Evolutionary conservation across 2,888 invertebrate genomes (phyloP), one percentile per base, ranked within the genome.

Genomic region (Microctonus aethiopoides): DNA sequence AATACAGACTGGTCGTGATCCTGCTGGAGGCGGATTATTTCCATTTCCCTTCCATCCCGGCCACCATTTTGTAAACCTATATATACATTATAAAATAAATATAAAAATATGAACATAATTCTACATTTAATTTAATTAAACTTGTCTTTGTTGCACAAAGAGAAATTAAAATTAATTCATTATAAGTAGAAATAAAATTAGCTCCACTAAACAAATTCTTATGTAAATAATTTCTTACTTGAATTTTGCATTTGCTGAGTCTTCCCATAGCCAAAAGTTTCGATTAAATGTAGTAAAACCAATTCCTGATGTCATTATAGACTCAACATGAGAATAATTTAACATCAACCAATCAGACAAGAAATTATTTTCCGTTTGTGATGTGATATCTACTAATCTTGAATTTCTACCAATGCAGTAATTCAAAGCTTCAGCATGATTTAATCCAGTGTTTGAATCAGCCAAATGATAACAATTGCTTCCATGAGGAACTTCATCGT

Each of bases 331-430:
- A 20, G 87, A 86, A 67, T 86, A 76, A 24, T 68, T 78, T 36
- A 84, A 82, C 54, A 87, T 72, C 66, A 90, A 77, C 85, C 88
- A 86, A 74, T 89, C 89, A 10, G 90, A 90, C 22, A 91, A 74
- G 76, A 90, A 90, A 79, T 90, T 86, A 77, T 88, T 90, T 78
- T 91, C 90, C 39, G 81, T 81, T 80, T 89, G 86, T n/a, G 84
- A 86, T 36, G 86, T 83, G 65, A 90, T 84, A 70, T 87, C 87
- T 10, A 89, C 78, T 39, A 90, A 83, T 51, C 85, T 82, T 0
- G 89, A 86, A n/a, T 86, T 86, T 74, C 78, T 84, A 71, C 74
- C 71, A 20, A 81, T 75, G 75, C 90, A 90, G 63, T 87, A 87
- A 2, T 83, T 78, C 68, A 85, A 75, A 10, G 88, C 88, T 75